Base-by-base conservation (phyloP, 2,797 vertebrate genomes). In the Scyliorhinus canicula region DNA sequence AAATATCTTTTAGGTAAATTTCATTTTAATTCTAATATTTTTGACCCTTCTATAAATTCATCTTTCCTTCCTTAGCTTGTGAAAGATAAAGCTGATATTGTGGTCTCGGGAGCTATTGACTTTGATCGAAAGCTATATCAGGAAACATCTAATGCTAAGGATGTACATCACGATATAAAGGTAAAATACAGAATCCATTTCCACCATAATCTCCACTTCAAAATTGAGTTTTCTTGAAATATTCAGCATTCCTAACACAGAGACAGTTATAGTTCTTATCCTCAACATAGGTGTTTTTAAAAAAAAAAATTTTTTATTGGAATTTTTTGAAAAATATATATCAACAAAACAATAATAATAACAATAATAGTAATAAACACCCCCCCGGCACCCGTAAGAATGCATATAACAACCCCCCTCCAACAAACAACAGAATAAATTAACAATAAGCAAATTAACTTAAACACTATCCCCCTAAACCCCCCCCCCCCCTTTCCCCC, bases 121-220 rank as follows among this genome's bases (percentile, higher is more conserved):
- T 71, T 94, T 14, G 47, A 94, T 94, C 28, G 9, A 71, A n/a
- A 19, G 4, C 35, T 55, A 8, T 94, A 94, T 71, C 65, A 94
- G 67, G 44, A 69, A 74, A 71, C 14, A 50, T 74, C 44, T 94
- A 28, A 50, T 52, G 93, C 67, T 71, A 7, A 71, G 65, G 57
- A 91, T 7, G 0, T 40, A 35, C 26, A 0, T 52, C 93, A 94
- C 47, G 74, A 6, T 2, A 47, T 74, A 19, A 74, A 69, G 93
- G 93, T 94, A 94, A 94, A 91, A 8, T 57, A 65, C 57, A 91
- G 4, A 91, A 91, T 91, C 88, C 4, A 31, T 7, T 90, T 31
- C 9, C 88, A 63, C 35, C n/a, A 65, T n/a, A 91, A 44, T 40
- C 57, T n/a, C 4, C 35, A 60, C 16, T n/a, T 60, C 16, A 86